Evolutionary conservation across 2,888 invertebrate genomes (phyloP), one percentile per base, ranked within the genome.

Genomic region (Drosophila nr. fundita): DNA sequence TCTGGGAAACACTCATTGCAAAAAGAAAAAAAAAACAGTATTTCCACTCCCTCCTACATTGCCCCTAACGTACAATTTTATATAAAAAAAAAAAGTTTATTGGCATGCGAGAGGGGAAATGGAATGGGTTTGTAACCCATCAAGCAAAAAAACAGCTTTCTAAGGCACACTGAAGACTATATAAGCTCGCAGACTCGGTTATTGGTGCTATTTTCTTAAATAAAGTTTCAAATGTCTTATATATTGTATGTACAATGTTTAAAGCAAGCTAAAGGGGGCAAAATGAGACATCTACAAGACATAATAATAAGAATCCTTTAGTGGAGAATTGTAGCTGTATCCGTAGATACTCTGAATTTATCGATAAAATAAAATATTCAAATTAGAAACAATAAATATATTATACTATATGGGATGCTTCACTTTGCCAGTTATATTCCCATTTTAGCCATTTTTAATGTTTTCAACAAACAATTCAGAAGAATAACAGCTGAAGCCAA

Each of bases 1-100:
- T 30, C 32, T 24, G 21, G 49, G 18, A 45, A 55, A 55, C 69
- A 32, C 50, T 50, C 18, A 30, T 40, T 58, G 30, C 29, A 42
- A 21, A 24, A n/a, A 21, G 30, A 34, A 21, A 64, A 24, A 18
- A 6, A 32, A 11, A 11, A 11, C 45, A 4, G 18, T 40, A 11
- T 54, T 38, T 38, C 13, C 21, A 30, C 27, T 45, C 45, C 21
- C 38, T 45, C 7, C 45, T 4, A 36, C 15, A 15, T 36, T 40
- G n/a, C n/a, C n/a, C n/a, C n/a, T n/a, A 8, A 8, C 15, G 15
- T 4, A 45, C 8, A 24, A 45, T 45, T 45, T 15, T 24, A 15
- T 42, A 42, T 36, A 24, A 45, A 15, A 15, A 45, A 42, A 36
- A 38, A 7, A 45, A 24, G 15, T 45, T 45, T 45, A 45, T 45